Conservation (phyloP, 2,113 vertebrate genomes). For the Dascyllus trimaculatus region DNA sequence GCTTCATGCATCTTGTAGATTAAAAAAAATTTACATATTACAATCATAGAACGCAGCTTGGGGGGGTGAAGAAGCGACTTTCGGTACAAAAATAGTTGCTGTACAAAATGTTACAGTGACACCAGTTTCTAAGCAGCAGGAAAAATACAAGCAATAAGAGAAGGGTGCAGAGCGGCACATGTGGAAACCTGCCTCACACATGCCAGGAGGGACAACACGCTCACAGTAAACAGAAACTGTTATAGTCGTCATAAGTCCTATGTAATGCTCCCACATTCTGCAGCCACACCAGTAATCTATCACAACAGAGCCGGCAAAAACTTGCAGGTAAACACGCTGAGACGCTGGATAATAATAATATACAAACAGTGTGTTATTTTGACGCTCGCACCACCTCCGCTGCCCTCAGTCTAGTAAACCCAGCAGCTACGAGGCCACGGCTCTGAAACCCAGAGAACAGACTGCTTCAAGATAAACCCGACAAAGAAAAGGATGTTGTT, state of each 20-base stretch:
- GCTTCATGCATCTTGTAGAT: background rate
- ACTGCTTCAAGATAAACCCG: constrained; percentile 20
- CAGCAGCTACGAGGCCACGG: constrained; percentile 24
- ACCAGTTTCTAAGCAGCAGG: constrained; percentile 9
- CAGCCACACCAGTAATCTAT: constrained; percentile 25
- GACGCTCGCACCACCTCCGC: constrained; percentile 24
- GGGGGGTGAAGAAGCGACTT: background rate
- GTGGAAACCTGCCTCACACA: constrained; percentile 78
- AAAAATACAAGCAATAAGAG: background rate
- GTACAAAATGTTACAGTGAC: constrained; percentile 1
- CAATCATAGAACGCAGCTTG: background rate
- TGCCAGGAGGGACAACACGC: constrained; percentile 45
- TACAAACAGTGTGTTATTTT: constrained; percentile 30
- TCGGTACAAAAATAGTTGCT: background rate
- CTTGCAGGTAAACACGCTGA: constrained; percentile 26
- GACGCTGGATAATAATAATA: constrained; percentile 10
- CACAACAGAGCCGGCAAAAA: constrained; percentile 17
- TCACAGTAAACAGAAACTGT: constrained; percentile 39
- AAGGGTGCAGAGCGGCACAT: constrained; percentile 41
- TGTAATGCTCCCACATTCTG: constrained; percentile 4
- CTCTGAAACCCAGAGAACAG: background rate
- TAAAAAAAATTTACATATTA: background rate
- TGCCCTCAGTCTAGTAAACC: constrained; percentile 16
- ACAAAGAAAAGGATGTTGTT: background rate
- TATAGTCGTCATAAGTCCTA: constrained; percentile 3